Evolutionary conservation across 2,888 invertebrate species (phyloP).

Genomic region (Agrochola circellaris): DNA sequence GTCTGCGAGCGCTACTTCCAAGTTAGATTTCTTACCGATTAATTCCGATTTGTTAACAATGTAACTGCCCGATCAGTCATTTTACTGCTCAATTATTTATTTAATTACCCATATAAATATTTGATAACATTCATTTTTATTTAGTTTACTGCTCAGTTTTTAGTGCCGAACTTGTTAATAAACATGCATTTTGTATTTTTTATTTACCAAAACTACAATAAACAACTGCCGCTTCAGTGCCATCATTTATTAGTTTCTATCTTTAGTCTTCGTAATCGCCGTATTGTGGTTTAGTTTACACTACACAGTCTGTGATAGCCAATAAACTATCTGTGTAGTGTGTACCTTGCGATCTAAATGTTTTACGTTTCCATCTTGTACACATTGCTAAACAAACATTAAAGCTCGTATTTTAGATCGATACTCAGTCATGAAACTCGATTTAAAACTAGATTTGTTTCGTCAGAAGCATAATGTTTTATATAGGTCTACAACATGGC

Average conservation of each 20-base stretch:
- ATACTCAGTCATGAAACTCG: not conserved
- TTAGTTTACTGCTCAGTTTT: no score
- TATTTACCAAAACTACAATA: no score
- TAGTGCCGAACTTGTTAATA: no score
- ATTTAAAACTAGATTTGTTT: not conserved
- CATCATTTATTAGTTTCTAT: not conserved
- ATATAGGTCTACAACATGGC: not conserved
- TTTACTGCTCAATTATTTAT: no score
- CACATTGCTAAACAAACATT: not conserved
- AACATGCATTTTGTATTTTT: no score
- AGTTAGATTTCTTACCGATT: no score
- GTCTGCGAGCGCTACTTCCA: no score
- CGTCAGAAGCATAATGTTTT: not conserved
- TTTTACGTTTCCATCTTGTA: constrained; percentile 1
- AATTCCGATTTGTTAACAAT: no score
- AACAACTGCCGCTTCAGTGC: no score
- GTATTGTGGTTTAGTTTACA: constrained; percentile 20
- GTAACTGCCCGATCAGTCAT: no score
- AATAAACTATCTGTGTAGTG: constrained; percentile 17
- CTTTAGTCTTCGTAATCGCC: constrained; percentile 5
- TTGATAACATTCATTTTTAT: no score
- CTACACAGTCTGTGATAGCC: constrained; percentile 11
- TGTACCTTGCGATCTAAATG: constrained; percentile 14
- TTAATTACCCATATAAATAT: no score
- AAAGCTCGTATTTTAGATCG: not conserved